phyloP scores from a whole-genome alignment of 1,140 invertebrate species.

The Hyphantria cunea region DNA sequence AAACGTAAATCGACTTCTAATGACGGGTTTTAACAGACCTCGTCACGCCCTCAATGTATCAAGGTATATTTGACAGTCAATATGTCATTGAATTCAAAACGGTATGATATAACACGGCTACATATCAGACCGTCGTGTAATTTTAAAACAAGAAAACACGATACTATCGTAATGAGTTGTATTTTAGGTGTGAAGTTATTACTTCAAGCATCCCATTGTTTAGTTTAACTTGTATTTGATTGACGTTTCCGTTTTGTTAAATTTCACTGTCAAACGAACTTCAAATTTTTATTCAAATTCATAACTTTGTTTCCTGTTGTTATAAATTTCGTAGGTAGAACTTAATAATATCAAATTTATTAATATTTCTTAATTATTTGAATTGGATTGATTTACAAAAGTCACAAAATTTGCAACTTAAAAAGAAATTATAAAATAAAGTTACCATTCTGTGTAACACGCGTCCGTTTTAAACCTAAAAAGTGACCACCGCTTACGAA shows the following conservation, averaged over 20 bases:
- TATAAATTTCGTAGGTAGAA: too few species aligned
- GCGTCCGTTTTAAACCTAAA: slow-evolving; percentile 35
- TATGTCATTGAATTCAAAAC: slow-evolving; percentile 62
- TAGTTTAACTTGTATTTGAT: neutral
- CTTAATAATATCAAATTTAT: too few species aligned
- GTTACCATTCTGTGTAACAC: slow-evolving; percentile 33
- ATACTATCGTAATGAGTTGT: slow-evolving; percentile 17
- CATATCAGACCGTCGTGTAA: slow-evolving; percentile 41
- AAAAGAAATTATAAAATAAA: too few species aligned
- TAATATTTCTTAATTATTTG: too few species aligned
- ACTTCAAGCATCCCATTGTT: too few species aligned
- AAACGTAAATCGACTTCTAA: slow-evolving; percentile 61
- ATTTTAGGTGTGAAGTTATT: slow-evolving; percentile 29
- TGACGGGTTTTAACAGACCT: slow-evolving; percentile 59
- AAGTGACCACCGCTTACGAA: slow-evolving; percentile 63
- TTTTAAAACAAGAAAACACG: slow-evolving; percentile 8
- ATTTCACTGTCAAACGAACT: too few species aligned
- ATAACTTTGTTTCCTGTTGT: too few species aligned
- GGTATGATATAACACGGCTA: slow-evolving; percentile 39
- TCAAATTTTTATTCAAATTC: too few species aligned
- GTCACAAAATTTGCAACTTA: too few species aligned
- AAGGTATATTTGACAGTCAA: slow-evolving; percentile 56
- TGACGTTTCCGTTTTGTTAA: neutral
- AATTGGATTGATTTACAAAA: too few species aligned
- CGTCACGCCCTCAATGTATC: slow-evolving; percentile 59